Percentiles rank a stretch among this genome's conserved stretches.
Conservation (phyloP, 2,888 invertebrate genomes). For the Ormyrus rosae region DNA sequence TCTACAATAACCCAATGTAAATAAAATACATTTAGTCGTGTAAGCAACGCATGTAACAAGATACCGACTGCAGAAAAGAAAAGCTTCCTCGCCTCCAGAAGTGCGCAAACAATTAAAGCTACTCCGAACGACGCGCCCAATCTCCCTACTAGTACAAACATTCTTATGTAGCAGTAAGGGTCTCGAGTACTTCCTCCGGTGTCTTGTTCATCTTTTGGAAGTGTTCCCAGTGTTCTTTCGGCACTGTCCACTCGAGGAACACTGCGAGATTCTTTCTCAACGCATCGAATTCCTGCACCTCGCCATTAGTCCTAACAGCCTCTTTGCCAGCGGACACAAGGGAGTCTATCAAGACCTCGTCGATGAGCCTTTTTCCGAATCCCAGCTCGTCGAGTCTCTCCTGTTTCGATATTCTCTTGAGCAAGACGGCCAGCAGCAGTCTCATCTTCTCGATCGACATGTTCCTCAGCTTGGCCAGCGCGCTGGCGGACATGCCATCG, state of each 20-base stretch:
- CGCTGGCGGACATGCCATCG: conserved; percentile 60
- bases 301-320: conserved; percentile 79
- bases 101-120: conserved; percentile 1
- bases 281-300: conserved; percentile 80
- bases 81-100: neutral
- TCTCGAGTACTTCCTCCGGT: conserved; percentile 87
- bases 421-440: conserved; percentile 86
- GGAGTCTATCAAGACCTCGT: conserved; percentile 88
- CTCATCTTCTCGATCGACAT: conserved; percentile 87
- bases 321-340: conserved; percentile 85
- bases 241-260: conserved; percentile 88
- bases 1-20: too few species aligned
- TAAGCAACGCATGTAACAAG: too few species aligned
- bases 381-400: conserved; percentile 87
- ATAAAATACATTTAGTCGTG: too few species aligned
- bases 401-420: conserved; percentile 90
- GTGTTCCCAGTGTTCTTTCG: conserved; percentile 85
- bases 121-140: neutral
- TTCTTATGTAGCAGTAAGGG: conserved; percentile 78
- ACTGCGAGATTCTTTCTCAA: conserved; percentile 86
- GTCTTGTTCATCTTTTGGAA: conserved; percentile 85
- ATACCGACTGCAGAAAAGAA: neutral
- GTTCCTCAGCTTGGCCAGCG: conserved; percentile 74
- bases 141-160: neutral
- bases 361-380: conserved; percentile 85